Conservation (phyloP, 2,797 vertebrate genomes). For the Falco columbarius region DNA sequence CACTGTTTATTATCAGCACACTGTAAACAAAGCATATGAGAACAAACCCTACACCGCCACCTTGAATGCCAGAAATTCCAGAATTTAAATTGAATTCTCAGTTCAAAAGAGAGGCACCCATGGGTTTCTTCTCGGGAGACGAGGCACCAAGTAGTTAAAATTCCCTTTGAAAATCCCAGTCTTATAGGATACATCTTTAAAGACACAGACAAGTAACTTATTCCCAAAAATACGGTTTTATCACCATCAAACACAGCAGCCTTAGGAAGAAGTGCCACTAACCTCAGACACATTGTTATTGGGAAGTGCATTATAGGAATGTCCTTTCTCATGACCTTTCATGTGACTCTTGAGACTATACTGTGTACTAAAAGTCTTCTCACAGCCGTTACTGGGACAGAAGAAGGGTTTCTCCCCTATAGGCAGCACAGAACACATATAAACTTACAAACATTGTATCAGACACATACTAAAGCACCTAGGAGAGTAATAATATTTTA, state of each 20-base stretch:
- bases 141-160: neutral
- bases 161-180: neutral
- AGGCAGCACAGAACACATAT: constrained; percentile 13
- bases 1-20: neutral
- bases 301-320: constrained; percentile 84
- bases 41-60: neutral
- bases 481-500: neutral
- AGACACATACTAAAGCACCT: neutral
- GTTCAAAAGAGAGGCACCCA: neutral
- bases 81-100: neutral
- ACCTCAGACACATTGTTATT: constrained; percentile 90
- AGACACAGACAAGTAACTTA: neutral
- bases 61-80: neutral
- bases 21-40: neutral
- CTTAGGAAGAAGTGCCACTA: constrained; percentile 28
- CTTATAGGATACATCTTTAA: neutral
- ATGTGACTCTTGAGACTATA: constrained; percentile 98
- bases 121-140: neutral
- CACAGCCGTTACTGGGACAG: constrained; percentile 95
- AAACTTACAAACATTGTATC: neutral
- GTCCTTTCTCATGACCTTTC: constrained; percentile 93
- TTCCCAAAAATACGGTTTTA: neutral
- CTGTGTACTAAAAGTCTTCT: constrained; percentile 97
- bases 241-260: neutral
- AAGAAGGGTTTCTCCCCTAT: constrained; percentile 97